A percentile compares a stretch with the other conserved stretches of the same genome.
phyloP scores from a whole-genome alignment of 2,797 vertebrate species.

The Masticophis lateralis region DNA sequence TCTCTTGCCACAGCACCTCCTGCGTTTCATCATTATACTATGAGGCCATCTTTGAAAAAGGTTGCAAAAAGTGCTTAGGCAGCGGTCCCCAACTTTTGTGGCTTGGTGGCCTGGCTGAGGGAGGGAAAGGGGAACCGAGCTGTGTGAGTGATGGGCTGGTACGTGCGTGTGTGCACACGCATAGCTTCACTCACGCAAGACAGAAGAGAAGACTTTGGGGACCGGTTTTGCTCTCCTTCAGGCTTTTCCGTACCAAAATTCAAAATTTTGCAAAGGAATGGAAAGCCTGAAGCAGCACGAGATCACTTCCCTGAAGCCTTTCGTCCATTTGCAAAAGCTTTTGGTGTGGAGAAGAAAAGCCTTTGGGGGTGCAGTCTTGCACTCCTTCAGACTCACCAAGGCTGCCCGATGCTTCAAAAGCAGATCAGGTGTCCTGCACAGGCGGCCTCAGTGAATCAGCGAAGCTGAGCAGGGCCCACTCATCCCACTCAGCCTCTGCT shows the following conservation, averaged over 20 bases:
- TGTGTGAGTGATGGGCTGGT: too few species aligned
- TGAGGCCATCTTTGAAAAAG: not conserved
- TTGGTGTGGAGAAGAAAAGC: not conserved
- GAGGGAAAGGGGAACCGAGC: not conserved
- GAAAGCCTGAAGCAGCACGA: too few species aligned
- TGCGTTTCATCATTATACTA: not conserved
- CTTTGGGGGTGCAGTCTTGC: accelerated
- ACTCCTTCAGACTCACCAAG: not conserved
- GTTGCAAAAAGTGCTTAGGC: not conserved
- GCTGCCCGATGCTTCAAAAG: not conserved
- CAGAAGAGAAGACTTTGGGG: not conserved
- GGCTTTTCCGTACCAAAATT: too few species aligned
- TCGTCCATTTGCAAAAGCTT: too few species aligned
- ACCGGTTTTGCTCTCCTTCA: not conserved
- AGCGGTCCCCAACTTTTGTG: not conserved
- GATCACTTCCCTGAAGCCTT: too few species aligned
- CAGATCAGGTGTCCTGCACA: not conserved
- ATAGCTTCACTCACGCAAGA: not conserved
- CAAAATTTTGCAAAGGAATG: too few species aligned
- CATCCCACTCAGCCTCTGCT: not conserved
- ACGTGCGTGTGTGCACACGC: too few species aligned
- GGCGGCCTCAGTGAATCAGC: too few species aligned
- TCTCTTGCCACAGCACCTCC: not conserved
- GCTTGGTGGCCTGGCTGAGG: not conserved
- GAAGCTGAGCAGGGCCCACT: too few species aligned